These are phyloP conservation scores for Sinocyclocheilus anshuiensis DNA, from an alignment of 2,113 vertebrate species.

Conservation along the genomic window DNA sequence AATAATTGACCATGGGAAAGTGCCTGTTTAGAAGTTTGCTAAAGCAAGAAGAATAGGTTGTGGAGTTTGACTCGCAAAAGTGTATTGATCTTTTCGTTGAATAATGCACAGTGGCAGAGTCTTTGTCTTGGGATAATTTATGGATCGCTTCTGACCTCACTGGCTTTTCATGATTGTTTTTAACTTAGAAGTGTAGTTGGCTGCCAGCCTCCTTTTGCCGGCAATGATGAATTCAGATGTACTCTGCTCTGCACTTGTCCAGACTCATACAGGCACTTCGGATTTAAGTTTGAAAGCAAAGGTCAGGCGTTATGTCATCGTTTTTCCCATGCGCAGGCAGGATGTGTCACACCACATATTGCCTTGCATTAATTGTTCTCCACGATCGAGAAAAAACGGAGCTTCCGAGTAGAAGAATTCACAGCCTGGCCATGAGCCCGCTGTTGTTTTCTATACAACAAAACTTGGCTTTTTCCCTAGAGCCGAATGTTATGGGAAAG, in stretches of 20 bases:
- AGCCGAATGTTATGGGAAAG: neutral
- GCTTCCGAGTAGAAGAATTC: neutral
- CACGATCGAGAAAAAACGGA: neutral
- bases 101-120: constrained; percentile 52
- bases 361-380: constrained; percentile 58
- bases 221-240: constrained; percentile 50
- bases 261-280: constrained; percentile 35
- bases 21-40: constrained; percentile 55
- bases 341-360: constrained; percentile 54
- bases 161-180: constrained; percentile 11
- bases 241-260: constrained; percentile 35
- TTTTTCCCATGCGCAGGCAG: constrained; percentile 18
- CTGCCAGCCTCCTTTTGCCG: constrained; percentile 22
- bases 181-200: constrained; percentile 39
- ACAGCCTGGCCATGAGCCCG: neutral
- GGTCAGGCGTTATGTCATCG: constrained; percentile 60
- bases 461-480: neutral
- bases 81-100: constrained; percentile 53
- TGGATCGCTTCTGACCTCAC: constrained; percentile 51
- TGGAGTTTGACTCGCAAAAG: constrained; percentile 57
- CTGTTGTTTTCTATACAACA: constrained; percentile 9
- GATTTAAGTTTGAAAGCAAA: constrained; percentile 55
- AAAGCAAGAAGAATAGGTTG: constrained; percentile 64
- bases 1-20: constrained; percentile 72
- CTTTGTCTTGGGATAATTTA: constrained; percentile 59